These are phyloP conservation scores for Diabrotica balteata DNA, from an alignment of 2,888 invertebrate species.

Conservation along the genomic window DNA sequence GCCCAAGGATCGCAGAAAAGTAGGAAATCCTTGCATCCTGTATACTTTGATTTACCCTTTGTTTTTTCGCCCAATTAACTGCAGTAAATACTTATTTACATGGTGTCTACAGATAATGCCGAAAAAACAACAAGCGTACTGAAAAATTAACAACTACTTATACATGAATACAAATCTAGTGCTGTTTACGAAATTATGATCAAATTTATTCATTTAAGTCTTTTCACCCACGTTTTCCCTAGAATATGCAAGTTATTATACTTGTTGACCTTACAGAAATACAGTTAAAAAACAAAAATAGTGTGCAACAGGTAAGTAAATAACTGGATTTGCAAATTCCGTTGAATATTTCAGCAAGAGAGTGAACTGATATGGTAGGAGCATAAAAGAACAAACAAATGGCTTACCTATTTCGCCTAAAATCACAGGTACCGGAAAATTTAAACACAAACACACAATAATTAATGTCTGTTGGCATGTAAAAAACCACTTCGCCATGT, in stretches of 20 bases:
- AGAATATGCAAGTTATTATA: neutral
- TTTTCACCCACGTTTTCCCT: constrained; percentile 1
- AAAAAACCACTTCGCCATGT: constrained; percentile 52
- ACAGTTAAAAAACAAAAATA: constrained; percentile 21
- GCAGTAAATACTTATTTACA: too few relatives aligned
- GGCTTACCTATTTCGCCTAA: constrained; percentile 42
- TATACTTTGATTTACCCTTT: too few relatives aligned
- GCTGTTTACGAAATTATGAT: too few relatives aligned
- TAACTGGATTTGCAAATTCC: constrained; percentile 8
- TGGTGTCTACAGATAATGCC: too few relatives aligned
- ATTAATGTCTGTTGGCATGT: constrained; percentile 46
- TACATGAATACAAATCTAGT: too few relatives aligned
- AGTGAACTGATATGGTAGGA: neutral
- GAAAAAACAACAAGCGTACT: too few relatives aligned
- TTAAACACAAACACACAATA: constrained; percentile 45
- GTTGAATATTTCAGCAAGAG: neutral
- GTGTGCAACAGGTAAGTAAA: constrained; percentile 31
- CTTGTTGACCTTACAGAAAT: constrained; percentile 14
- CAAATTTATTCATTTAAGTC: neutral
- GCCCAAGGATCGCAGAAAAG: too few relatives aligned
- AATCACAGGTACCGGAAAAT: constrained; percentile 38
- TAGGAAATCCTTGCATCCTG: too few relatives aligned
- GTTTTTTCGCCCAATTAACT: too few relatives aligned
- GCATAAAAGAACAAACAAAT: neutral
- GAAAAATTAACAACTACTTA: too few relatives aligned